Percentiles rank a stretch among this genome's conserved stretches.
phyloP scores from a whole-genome alignment of 2,888 invertebrate species.

The Eristalis intricaria region DNA sequence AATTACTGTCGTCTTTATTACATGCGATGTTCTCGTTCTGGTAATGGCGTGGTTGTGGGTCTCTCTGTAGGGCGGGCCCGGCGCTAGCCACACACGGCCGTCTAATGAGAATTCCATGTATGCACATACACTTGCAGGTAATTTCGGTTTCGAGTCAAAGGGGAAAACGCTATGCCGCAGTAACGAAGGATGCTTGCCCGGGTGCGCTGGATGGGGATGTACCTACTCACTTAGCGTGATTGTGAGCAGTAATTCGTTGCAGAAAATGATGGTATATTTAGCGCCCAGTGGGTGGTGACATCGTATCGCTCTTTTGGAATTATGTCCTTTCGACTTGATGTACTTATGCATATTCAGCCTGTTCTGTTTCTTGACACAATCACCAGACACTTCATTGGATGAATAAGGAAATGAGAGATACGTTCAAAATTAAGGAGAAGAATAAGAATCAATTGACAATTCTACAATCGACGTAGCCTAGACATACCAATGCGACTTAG shows the following conservation, averaged over 20 bases:
- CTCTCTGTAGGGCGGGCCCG: slow-evolving; percentile 24
- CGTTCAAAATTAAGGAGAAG: too few species aligned
- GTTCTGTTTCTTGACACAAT: background rate
- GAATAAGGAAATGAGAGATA: too few species aligned
- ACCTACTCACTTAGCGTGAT: background rate
- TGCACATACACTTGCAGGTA: slow-evolving; percentile 40
- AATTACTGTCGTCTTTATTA: slow-evolving; percentile 73
- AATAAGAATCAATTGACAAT: too few species aligned
- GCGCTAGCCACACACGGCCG: slow-evolving; percentile 54
- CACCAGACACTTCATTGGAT: too few species aligned
- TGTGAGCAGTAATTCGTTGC: background rate
- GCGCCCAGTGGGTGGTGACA: background rate
- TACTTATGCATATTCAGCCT: background rate
- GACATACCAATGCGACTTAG: too few species aligned
- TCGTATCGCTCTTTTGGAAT: background rate
- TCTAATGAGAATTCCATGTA: slow-evolving; percentile 59
- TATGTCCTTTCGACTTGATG: background rate
- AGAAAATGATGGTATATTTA: background rate
- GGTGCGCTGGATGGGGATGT: background rate
- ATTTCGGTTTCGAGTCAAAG: slow-evolving; percentile 27
- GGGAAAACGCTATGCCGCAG: background rate
- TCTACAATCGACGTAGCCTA: too few species aligned
- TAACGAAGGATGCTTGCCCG: background rate
- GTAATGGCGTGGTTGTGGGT: slow-evolving; percentile 40
- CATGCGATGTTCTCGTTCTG: slow-evolving; percentile 41